Conservation (phyloP, 2,113 vertebrate genomes). For the Oxygymnocypris stewartii region DNA sequence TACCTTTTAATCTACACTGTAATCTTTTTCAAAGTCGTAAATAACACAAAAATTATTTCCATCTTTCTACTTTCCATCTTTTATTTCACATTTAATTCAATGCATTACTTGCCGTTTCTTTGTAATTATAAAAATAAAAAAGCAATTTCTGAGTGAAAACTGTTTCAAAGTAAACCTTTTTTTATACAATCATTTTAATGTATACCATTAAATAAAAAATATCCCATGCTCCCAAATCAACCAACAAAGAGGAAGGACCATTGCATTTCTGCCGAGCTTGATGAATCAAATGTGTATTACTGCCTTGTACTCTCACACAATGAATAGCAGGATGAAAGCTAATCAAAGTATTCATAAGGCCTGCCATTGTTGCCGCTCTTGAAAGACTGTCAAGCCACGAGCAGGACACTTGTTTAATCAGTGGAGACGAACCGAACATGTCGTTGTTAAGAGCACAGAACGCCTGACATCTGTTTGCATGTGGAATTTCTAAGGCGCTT, state of each 20-base stretch:
- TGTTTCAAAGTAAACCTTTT: too few species aligned
- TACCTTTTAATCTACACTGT: too few species aligned
- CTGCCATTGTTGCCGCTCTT: slow-evolving; percentile 56
- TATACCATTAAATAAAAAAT: neutral
- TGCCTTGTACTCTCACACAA: neutral
- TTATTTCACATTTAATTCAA: too few species aligned
- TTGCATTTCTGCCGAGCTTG: neutral
- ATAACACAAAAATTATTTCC: too few species aligned
- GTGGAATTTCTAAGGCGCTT: slow-evolving; percentile 57
- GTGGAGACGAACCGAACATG: slow-evolving; percentile 67
- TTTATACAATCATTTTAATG: too few species aligned
- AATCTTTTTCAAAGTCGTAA: too few species aligned
- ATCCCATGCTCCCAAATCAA: neutral
- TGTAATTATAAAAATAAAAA: too few species aligned
- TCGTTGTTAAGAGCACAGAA: slow-evolving; percentile 63
- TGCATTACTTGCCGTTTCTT: too few species aligned
- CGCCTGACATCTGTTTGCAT: slow-evolving; percentile 52
- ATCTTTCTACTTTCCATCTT: too few species aligned
- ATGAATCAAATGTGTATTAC: neutral
- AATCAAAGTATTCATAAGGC: slow-evolving; percentile 53
- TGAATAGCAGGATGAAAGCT: neutral
- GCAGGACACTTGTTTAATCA: slow-evolving; percentile 54
- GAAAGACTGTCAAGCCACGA: slow-evolving; percentile 61
- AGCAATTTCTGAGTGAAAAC: too few species aligned
- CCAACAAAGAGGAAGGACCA: neutral